A percentile compares a stretch with the other conserved stretches of the same genome.
phyloP scores from a whole-genome alignment of 2,888 invertebrate genomes.

The Drosophila limbata region DNA sequence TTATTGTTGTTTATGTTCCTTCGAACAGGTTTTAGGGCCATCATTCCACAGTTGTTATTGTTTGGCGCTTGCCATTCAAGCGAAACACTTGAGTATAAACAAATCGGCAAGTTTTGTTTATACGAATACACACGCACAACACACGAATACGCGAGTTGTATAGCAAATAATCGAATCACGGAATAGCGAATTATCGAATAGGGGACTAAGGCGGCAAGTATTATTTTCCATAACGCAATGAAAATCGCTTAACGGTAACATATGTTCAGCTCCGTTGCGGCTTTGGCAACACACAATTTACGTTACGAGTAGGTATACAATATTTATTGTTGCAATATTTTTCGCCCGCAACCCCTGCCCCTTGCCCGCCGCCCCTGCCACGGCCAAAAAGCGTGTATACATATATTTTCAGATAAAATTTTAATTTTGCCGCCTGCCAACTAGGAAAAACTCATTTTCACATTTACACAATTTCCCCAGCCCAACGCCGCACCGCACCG shows the following conservation, averaged over 20 bases:
- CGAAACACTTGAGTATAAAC: slow-evolving; percentile 69
- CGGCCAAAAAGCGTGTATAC: slow-evolving; percentile 14
- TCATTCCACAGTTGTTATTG: slow-evolving; percentile 34
- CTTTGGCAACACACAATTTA: slow-evolving; percentile 30
- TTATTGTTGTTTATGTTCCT: slow-evolving; percentile 36
- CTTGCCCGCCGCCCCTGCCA: background rate
- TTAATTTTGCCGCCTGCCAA: slow-evolving; percentile 64
- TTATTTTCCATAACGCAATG: slow-evolving; percentile 65
- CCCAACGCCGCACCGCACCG: background rate
- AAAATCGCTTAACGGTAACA: slow-evolving; percentile 68
- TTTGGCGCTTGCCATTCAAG: slow-evolving; percentile 60
- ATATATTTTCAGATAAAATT: slow-evolving; percentile 65
- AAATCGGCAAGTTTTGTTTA: slow-evolving; percentile 60
- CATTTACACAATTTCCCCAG: slow-evolving; percentile 44
- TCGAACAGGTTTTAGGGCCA: slow-evolving; percentile 27
- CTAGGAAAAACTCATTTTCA: slow-evolving; percentile 70
- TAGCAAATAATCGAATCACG: background rate
- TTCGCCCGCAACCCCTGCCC: background rate
- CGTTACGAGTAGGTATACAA: slow-evolving; percentile 26
- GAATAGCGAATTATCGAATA: background rate
- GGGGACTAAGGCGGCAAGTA: slow-evolving; percentile 11
- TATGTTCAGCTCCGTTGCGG: slow-evolving; percentile 55
- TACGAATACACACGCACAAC: slow-evolving; percentile 18
- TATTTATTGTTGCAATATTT: slow-evolving; percentile 65
- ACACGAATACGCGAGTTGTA: background rate